Percentiles rank a stretch among this genome's conserved stretches.
phyloP scores from a whole-genome alignment of 1,140 invertebrate genomes.

The Lepidotrigona ventralis region DNA sequence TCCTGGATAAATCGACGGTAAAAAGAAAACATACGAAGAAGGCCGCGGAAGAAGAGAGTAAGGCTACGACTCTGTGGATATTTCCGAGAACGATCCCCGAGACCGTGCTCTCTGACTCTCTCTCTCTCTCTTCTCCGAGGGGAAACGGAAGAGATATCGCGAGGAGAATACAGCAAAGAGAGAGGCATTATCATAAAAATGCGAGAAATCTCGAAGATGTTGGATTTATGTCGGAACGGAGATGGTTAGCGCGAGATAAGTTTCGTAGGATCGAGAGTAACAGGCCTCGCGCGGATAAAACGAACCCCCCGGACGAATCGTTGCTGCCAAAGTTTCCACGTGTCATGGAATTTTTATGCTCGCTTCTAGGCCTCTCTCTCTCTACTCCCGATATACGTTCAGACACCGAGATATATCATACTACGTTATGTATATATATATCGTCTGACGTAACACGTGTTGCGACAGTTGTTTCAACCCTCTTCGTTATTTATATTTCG shows the following conservation, averaged over 20 bases:
- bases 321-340: constrained; percentile 30
- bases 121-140: too few relatives aligned
- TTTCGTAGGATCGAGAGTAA: constrained; percentile 15
- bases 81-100: constrained; percentile 24
- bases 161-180: constrained; percentile 16
- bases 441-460: not conserved
- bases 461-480: not conserved
- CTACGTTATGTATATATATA: not conserved
- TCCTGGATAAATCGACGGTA: constrained; percentile 40
- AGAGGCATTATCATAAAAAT: constrained; percentile 51
- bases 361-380: not conserved
- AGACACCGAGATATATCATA: not conserved
- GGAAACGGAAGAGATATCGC: constrained; percentile 9
- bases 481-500: not conserved
- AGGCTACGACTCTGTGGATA: constrained; percentile 3
- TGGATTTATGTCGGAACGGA: constrained; percentile 32
- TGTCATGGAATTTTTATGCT: constrained; percentile 39
- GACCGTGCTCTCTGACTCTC: too few relatives aligned
- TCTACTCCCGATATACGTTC: not conserved
- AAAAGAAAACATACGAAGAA: constrained; percentile 25
- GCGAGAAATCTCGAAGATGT: constrained; percentile 35
- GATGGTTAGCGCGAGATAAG: constrained; percentile 40
- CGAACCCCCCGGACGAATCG: constrained; percentile 12
- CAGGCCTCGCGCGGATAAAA: constrained; percentile 4
- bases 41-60: not conserved